Conservation (phyloP, 2,888 invertebrate genomes). For the Octonoba sinensis region DNA sequence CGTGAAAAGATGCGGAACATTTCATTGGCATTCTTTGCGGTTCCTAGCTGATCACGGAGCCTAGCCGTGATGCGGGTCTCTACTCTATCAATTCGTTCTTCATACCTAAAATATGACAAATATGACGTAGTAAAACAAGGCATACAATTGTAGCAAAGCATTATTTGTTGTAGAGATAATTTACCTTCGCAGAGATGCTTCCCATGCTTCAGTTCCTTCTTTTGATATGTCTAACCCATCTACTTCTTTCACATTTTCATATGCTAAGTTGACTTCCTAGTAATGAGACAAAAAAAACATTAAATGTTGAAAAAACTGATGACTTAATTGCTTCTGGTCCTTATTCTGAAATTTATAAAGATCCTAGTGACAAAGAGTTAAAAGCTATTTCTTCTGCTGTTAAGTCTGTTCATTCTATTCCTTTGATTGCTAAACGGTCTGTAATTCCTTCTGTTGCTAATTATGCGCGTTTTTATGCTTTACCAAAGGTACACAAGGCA, state of each 20-base stretch:
- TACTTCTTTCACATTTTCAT: conserved; percentile 98
- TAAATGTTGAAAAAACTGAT: too few relatives aligned
- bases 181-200: conserved; percentile 90
- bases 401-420: too few relatives aligned
- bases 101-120: conserved; percentile 76
- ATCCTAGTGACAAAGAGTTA: too few relatives aligned
- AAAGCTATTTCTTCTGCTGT: too few relatives aligned
- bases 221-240: conserved; percentile 97
- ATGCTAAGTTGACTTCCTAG: conserved; percentile 84
- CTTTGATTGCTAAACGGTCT: too few relatives aligned
- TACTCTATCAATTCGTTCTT: conserved; percentile 97
- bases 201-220: conserved; percentile 98
- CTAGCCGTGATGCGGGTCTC: conserved; percentile 98
- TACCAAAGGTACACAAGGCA: too few relatives aligned
- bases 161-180: background rate
- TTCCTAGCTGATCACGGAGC: conserved; percentile 95
- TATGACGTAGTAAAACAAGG: background rate
- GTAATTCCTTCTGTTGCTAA: too few relatives aligned
- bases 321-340: too few relatives aligned
- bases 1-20: conserved; percentile 98
- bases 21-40: conserved; percentile 99
- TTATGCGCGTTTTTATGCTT: too few relatives aligned
- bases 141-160: background rate
- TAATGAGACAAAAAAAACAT: background rate
- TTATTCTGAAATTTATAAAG: too few relatives aligned